Conservation (phyloP, 2,113 vertebrate species). For the Ellobius talpinus region DNA sequence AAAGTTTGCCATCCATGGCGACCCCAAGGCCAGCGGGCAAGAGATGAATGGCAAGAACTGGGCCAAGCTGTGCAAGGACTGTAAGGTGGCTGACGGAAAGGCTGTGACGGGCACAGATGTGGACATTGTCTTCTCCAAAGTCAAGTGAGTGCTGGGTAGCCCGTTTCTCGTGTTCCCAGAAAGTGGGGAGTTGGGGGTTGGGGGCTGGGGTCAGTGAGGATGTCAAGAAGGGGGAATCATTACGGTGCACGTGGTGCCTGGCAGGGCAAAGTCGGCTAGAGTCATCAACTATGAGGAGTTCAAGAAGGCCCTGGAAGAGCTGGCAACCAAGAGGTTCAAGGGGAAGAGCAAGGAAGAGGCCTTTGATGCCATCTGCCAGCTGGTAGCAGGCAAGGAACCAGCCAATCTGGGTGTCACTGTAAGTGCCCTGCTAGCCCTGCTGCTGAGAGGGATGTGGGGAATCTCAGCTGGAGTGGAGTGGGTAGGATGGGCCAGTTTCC, state of each 20-base stretch:
- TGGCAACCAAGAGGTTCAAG: constrained; percentile 95
- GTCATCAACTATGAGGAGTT: constrained; percentile 96
- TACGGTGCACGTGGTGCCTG: constrained; percentile 45
- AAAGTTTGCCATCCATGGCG: constrained; percentile 95
- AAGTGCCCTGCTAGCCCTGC: constrained; percentile 80
- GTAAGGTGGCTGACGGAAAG: constrained; percentile 95
- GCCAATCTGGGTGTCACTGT: constrained; percentile 94
- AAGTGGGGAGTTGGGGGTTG: not conserved
- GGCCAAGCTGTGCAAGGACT: constrained; percentile 98
- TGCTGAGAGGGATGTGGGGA: not conserved
- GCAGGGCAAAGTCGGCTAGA: constrained; percentile 93
- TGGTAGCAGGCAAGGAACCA: constrained; percentile 94
- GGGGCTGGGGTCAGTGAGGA: constrained; percentile 48
- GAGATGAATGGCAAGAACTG: constrained; percentile 98
- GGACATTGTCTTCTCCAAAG: constrained; percentile 98
- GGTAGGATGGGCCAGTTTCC: constrained; percentile 14
- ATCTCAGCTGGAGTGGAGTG: not conserved
- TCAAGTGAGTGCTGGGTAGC: constrained; percentile 92
- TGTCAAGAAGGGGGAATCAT: not conserved
- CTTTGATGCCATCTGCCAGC: constrained; percentile 89
- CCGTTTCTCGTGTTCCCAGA: constrained; percentile 53
- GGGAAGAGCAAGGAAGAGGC: constrained; percentile 95
- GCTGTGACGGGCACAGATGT: constrained; percentile 92
- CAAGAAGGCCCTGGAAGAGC: constrained; percentile 92
- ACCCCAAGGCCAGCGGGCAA: constrained; percentile 93